Percentiles rank a stretch among this genome's conserved stretches.
phyloP scores from a whole-genome alignment of 2,797 vertebrate species.

The Bradypodion ventrale region DNA sequence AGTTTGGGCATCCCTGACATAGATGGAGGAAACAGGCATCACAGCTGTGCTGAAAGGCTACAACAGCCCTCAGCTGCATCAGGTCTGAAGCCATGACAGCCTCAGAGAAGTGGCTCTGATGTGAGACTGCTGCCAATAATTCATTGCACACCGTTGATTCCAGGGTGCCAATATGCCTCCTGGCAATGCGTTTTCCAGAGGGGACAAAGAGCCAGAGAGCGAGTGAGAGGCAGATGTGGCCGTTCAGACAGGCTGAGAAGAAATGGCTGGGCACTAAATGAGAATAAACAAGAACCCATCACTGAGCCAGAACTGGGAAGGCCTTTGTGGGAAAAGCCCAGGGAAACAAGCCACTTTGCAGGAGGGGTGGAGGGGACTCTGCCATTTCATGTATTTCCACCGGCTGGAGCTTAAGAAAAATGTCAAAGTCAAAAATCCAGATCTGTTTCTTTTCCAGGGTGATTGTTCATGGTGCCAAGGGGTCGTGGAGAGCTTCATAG shows the following conservation, averaged over 20 bases:
- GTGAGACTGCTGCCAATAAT: conserved; percentile 3
- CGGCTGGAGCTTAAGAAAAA: not conserved
- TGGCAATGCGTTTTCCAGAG: not conserved
- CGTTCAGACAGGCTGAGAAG: not conserved
- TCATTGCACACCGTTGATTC: conserved; percentile 9
- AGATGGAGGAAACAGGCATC: not conserved
- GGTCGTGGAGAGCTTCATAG: too few relatives aligned
- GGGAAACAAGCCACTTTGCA: not conserved
- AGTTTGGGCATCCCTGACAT: too few relatives aligned
- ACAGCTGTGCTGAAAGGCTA: not conserved
- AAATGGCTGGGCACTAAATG: not conserved
- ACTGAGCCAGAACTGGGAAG: not conserved
- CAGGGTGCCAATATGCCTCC: not conserved
- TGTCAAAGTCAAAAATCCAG: not conserved
- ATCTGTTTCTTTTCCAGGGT: not conserved
- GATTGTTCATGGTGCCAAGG: not conserved
- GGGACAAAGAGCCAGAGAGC: not conserved
- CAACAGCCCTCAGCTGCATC: not conserved
- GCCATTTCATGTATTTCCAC: not conserved
- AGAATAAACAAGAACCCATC: not conserved
- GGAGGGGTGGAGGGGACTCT: too few relatives aligned
- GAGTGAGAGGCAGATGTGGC: not conserved
- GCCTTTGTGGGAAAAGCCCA: not conserved
- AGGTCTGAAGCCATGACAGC: not conserved
- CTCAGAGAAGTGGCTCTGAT: not conserved